A percentile compares a stretch with the other conserved stretches of the same genome.
phyloP scores from a whole-genome alignment of 1,140 invertebrate species.

The Papilio dardanus region DNA sequence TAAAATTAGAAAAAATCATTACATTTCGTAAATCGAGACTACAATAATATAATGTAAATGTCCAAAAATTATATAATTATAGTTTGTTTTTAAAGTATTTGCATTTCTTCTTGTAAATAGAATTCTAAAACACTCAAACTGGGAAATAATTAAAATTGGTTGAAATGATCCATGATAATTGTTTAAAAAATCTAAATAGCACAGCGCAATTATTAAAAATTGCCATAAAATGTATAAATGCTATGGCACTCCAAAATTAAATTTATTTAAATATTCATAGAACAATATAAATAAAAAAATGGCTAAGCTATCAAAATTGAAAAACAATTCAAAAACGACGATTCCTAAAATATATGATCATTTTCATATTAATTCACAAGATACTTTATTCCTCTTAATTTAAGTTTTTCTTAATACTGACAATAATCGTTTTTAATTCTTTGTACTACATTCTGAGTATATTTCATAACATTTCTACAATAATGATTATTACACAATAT shows the following conservation, averaged over 20 bases:
- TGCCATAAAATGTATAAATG: neutral
- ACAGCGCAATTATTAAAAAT: too few species aligned
- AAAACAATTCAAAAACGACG: too few species aligned
- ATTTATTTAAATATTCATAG: too few species aligned
- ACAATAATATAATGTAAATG: neutral
- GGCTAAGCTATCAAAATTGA: too few species aligned
- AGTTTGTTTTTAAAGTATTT: neutral
- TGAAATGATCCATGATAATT: too few species aligned
- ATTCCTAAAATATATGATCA: too few species aligned
- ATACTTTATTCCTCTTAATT: too few species aligned
- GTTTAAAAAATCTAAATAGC: too few species aligned
- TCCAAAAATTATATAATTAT: neutral
- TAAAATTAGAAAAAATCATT: neutral
- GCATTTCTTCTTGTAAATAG: neutral
- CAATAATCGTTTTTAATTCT: neutral
- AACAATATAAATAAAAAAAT: too few species aligned
- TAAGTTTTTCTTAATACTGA: neutral
- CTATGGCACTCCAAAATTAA: slow-evolving; percentile 9
- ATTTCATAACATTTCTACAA: neutral
- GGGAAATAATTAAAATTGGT: too few species aligned
- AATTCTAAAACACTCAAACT: too few species aligned
- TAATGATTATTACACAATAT: neutral
- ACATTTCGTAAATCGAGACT: neutral
- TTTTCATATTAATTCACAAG: too few species aligned
- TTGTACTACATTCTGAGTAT: neutral